Evolutionary conservation across 2,888 invertebrate genomes (phyloP).

Genomic region (Muschampia plurimacula): DNA sequence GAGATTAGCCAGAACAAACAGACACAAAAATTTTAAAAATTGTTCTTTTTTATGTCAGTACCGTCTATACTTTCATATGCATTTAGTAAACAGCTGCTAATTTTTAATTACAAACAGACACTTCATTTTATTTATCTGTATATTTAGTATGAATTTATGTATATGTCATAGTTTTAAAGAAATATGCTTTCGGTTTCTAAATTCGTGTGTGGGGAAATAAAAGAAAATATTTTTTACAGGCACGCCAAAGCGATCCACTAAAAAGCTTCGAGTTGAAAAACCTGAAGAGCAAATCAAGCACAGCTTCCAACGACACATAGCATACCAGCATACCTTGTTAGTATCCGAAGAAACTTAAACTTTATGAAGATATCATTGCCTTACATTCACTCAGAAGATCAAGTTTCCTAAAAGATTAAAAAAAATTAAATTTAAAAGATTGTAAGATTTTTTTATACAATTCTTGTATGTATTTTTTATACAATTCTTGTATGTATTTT

Average conservation of each 20-base stretch:
- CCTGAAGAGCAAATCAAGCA: slow-evolving; percentile 68
- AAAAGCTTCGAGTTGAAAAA: slow-evolving; percentile 88
- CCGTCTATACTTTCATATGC: too few relatives aligned
- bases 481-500: too few relatives aligned
- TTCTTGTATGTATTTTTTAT: slow-evolving; percentile 9
- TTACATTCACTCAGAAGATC: slow-evolving; percentile 21
- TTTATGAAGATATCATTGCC: not conserved
- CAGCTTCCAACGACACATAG: slow-evolving; percentile 63
- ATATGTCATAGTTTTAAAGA: too few relatives aligned
- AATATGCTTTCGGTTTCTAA: too few relatives aligned
- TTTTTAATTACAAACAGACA: too few relatives aligned
- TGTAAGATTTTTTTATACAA: not conserved
- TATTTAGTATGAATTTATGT: too few relatives aligned
- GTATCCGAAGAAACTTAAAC: slow-evolving; percentile 52
- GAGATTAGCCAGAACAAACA: too few relatives aligned
- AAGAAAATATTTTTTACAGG: slow-evolving; percentile 68
- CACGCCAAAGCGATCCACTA: slow-evolving; percentile 88
- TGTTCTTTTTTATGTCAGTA: too few relatives aligned
- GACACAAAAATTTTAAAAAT: too few relatives aligned
- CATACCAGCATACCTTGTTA: slow-evolving; percentile 56
- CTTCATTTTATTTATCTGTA: too few relatives aligned
- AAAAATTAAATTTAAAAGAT: not conserved
- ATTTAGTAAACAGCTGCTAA: too few relatives aligned
- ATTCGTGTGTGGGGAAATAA: too few relatives aligned
- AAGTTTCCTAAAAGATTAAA: not conserved